Conservation (phyloP, 2,797 vertebrate species). For the Chelon auratus region DNA sequence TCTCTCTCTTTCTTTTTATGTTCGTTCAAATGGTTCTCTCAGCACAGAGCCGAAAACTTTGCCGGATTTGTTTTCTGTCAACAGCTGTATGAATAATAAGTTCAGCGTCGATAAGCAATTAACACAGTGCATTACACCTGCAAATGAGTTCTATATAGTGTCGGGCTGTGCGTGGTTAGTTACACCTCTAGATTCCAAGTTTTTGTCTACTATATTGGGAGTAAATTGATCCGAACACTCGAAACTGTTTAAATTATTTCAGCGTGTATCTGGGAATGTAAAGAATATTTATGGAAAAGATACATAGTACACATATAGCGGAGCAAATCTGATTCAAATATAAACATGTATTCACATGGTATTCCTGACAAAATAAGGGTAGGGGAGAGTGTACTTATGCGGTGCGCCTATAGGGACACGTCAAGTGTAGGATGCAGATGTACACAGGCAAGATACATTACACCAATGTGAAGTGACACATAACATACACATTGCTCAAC, state of each 20-base stretch:
- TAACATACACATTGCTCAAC: not conserved
- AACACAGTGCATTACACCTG: not conserved
- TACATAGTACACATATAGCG: not conserved
- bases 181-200: not conserved
- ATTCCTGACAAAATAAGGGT: too few relatives aligned
- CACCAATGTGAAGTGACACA: constrained; percentile 1
- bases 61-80: not conserved
- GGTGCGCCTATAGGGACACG: not conserved
- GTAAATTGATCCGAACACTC: not conserved
- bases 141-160: not conserved
- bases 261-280: not conserved
- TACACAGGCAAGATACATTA: not conserved
- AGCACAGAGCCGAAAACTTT: constrained; percentile 1
- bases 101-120: constrained; percentile 3
- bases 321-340: not conserved
- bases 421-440: constrained; percentile 5
- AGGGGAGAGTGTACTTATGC: not conserved
- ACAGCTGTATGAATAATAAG: constrained; percentile 1
- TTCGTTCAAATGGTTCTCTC: not conserved
- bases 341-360: not conserved
- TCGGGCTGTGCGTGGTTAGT: not conserved
- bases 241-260: too few relatives aligned
- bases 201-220: not conserved
- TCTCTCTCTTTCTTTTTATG: not conserved
- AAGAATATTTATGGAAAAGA: not conserved